Base-by-base conservation (phyloP, 2,888 invertebrate genomes). In the Dioctria linearis region DNA sequence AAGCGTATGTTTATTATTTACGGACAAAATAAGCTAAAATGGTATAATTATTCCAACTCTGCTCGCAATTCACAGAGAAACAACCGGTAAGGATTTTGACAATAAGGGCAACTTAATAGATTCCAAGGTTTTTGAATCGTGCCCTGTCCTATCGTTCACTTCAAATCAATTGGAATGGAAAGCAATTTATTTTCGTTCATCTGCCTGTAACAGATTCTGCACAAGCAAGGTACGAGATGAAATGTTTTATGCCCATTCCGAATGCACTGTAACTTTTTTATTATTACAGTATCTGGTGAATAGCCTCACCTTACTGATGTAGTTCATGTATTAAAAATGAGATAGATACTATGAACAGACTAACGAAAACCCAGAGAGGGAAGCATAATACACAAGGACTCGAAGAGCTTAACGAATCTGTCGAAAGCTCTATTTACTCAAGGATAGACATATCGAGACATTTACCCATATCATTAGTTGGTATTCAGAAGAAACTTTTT, bases 251-350 rank as follows among this genome's bases (percentile, higher is more conserved):
- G 63, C 8, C 39, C 37, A 63, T 37, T 5, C 8, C 4, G 37
- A 5, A 9, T 51, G 51, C 69, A 25, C 51, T 69, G 69, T 54
- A 54, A 54, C 54, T 54, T 54, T 54, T 25, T 3, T 54, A 54
- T 54, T 54, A 54, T n/a, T 54, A 11, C 54, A 54, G 54, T 54
- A 11, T 1, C 54, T 54, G 11, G 54, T 11, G 54, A 54, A 54
- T 9, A 51, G 73, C 42, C n/a, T 73, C 59, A 59, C 5, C 42
- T 57, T 42, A 13, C 78, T 61, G 49, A 66, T 78, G 67, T 43
- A 66, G 67, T 66, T 67, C 78, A 78, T 67, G 66, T 57, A 78
- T 78, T 78, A 78, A 67, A 65, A 57, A 78, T 65, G 78, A 67
- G 57, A 40, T 25, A 25, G 25, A 25, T 40, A 66, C 13, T 51